Conservation (phyloP, 1,140 invertebrate species). For the Drosophila prosaltans region DNA sequence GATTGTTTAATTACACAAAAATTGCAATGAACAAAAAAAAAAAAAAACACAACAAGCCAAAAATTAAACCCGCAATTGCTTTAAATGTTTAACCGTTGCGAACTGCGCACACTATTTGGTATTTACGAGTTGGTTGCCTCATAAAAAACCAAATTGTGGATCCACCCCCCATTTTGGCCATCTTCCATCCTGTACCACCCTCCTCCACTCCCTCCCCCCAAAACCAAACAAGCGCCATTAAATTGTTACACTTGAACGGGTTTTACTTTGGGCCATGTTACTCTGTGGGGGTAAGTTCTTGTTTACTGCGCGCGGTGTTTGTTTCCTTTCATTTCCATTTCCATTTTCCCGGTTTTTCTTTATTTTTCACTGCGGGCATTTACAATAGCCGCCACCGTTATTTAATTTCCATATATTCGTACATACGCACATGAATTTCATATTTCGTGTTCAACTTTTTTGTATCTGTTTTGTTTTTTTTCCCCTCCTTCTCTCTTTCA, state of each 20-base stretch:
- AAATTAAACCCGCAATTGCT: not conserved
- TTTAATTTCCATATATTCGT: conserved; percentile 66
- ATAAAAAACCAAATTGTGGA: conserved; percentile 1
- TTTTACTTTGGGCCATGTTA: conserved; percentile 76
- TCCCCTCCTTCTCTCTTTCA: not conserved
- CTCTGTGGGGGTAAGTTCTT: conserved; percentile 39
- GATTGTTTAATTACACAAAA: conserved; percentile 77
- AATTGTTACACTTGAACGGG: conserved; percentile 82
- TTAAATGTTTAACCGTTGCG: conserved; percentile 1
- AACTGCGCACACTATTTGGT: conserved; percentile 4
- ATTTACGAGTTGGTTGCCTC: conserved; percentile 15
- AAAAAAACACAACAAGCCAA: not conserved
- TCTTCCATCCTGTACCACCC: conserved; percentile 6
- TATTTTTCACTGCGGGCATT: conserved; percentile 41
- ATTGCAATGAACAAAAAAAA: conserved; percentile 48
- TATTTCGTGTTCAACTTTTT: conserved; percentile 46
- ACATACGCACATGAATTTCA: conserved; percentile 68
- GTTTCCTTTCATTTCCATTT: not conserved
- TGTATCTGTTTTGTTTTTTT: conserved; percentile 30
- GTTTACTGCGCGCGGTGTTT: conserved; percentile 29
- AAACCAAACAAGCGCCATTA: conserved; percentile 73
- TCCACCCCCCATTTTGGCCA: conserved; percentile 13
- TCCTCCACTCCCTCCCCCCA: conserved; percentile 3
- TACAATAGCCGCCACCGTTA: conserved; percentile 35
- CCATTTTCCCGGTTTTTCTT: conserved; percentile 11